Evolutionary conservation across 1,140 invertebrate species (phyloP).

Genomic region (Pogonomyrmex californicus): DNA sequence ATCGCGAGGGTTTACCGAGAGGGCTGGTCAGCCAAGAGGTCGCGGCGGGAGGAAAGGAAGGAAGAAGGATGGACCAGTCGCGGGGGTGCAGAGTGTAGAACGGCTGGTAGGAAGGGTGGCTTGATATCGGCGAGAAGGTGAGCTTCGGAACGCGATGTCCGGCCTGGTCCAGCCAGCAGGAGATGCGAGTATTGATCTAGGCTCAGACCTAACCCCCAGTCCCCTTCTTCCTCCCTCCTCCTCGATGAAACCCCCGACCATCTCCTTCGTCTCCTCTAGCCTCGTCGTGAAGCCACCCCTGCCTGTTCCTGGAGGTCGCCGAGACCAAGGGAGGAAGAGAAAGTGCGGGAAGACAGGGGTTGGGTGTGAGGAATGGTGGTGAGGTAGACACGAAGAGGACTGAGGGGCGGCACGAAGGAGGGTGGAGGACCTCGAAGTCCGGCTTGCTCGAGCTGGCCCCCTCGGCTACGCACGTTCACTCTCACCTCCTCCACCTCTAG

Average conservation of each 20-base stretch:
- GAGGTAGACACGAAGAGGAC: slow-evolving; percentile 48
- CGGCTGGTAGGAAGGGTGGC: slow-evolving; percentile 66
- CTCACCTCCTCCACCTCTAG: slow-evolving; percentile 76
- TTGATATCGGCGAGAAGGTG: slow-evolving; percentile 77
- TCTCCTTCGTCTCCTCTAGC: slow-evolving; percentile 80
- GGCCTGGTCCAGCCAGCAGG: slow-evolving; percentile 85
- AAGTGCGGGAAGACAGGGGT: slow-evolving; percentile 68
- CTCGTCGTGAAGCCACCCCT: slow-evolving; percentile 81
- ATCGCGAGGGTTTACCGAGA: slow-evolving; percentile 58
- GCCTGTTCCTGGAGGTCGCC: slow-evolving; percentile 80
- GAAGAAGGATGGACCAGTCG: slow-evolving; percentile 63
- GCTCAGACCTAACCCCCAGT: slow-evolving; percentile 74
- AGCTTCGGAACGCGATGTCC: slow-evolving; percentile 86
- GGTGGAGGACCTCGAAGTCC: slow-evolving; percentile 80
- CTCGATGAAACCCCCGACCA: slow-evolving; percentile 80
- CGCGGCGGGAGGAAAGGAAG: slow-evolving; percentile 66
- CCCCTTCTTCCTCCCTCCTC: slow-evolving; percentile 72
- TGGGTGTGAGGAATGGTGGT: slow-evolving; percentile 44
- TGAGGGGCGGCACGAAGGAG: slow-evolving; percentile 65
- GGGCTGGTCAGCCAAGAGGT: slow-evolving; percentile 72
- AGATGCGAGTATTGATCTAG: slow-evolving; percentile 87
- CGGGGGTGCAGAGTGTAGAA: slow-evolving; percentile 56
- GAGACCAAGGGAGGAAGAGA: slow-evolving; percentile 62
- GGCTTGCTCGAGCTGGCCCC: slow-evolving; percentile 80
- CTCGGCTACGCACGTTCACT: slow-evolving; percentile 82